Evolutionary conservation across 1,140 invertebrate species (phyloP).

Genomic region (Neocloeon triangulifer): DNA sequence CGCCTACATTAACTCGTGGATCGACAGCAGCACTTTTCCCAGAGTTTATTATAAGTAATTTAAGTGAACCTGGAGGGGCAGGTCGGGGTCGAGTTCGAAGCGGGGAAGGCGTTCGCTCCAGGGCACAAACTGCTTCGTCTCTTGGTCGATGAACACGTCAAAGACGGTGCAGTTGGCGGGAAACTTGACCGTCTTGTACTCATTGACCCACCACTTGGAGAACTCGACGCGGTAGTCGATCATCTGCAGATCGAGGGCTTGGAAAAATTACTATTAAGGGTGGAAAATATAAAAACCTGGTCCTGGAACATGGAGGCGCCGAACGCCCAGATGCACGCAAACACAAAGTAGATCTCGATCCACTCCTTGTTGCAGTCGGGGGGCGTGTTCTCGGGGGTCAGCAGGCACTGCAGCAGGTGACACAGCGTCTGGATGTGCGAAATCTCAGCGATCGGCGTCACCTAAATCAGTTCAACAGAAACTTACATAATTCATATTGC

Average conservation of each 20-base stretch:
- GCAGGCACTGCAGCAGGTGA: conserved; percentile 62
- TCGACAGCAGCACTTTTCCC: too few species aligned
- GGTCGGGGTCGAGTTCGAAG: conserved; percentile 78
- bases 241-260: conserved; percentile 16
- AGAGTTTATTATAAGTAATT: too few species aligned
- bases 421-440: conserved; percentile 86
- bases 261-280: background rate
- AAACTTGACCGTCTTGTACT: conserved; percentile 90
- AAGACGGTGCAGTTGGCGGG: conserved; percentile 79
- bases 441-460: conserved; percentile 84
- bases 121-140: conserved; percentile 68
- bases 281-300: conserved; percentile 31
- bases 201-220: conserved; percentile 91
- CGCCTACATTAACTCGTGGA: too few species aligned
- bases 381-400: conserved; percentile 64
- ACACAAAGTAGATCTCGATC: conserved; percentile 91
- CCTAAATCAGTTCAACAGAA: conserved; percentile 19
- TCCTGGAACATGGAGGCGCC: conserved; percentile 88
- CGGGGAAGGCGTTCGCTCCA: conserved; percentile 76
- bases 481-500: background rate
- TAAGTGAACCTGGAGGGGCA: conserved; percentile 55
- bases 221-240: conserved; percentile 63
- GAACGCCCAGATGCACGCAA: conserved; percentile 90
- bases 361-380: conserved; percentile 80
- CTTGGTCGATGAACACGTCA: conserved; percentile 80